Conservation (phyloP, 1,140 invertebrate genomes). For the Drosophila melanica region DNA sequence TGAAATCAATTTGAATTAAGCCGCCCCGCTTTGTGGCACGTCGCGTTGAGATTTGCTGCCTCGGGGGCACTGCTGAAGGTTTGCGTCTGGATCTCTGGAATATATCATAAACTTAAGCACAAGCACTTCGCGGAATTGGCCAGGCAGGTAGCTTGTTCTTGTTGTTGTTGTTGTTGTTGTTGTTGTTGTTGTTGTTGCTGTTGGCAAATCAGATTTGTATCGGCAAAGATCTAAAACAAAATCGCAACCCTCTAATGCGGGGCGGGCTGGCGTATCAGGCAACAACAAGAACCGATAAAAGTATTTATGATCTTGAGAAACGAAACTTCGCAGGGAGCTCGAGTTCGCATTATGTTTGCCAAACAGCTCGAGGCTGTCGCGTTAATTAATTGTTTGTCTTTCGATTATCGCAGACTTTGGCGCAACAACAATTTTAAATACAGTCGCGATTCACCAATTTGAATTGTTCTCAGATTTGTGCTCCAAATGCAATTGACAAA, state of each 20-base stretch:
- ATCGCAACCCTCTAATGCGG: conserved; percentile 33
- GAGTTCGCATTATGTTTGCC: conserved; percentile 51
- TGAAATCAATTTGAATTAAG: conserved; percentile 77
- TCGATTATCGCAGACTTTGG: conserved; percentile 65
- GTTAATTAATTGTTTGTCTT: conserved; percentile 75
- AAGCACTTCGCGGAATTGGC: conserved; percentile 61
- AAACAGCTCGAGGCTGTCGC: conserved; percentile 39
- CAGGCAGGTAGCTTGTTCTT: conserved; percentile 57
- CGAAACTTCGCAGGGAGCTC: conserved; percentile 2
- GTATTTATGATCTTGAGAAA: conserved; percentile 47
- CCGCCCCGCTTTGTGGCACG: conserved; percentile 43
- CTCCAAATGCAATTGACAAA: neutral
- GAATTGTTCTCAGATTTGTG: neutral
- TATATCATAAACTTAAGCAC: conserved; percentile 61
- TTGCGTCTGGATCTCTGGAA: conserved; percentile 50
- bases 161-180: conserved; percentile 10
- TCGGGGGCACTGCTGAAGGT: conserved; percentile 30
- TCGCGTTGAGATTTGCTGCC: conserved; percentile 47
- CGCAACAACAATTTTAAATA: conserved; percentile 18
- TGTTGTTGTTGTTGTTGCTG: conserved; percentile 12
- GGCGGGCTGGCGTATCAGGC: conserved; percentile 31
- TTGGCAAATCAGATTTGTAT: conserved; percentile 62
- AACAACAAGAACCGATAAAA: conserved; percentile 25
- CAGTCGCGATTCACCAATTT: conserved; percentile 4
- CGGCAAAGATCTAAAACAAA: conserved; percentile 72